These are phyloP conservation scores for Phylloscopus trochiloides DNA, from an alignment of 2,113 vertebrate genomes.

Conservation along the genomic window DNA sequence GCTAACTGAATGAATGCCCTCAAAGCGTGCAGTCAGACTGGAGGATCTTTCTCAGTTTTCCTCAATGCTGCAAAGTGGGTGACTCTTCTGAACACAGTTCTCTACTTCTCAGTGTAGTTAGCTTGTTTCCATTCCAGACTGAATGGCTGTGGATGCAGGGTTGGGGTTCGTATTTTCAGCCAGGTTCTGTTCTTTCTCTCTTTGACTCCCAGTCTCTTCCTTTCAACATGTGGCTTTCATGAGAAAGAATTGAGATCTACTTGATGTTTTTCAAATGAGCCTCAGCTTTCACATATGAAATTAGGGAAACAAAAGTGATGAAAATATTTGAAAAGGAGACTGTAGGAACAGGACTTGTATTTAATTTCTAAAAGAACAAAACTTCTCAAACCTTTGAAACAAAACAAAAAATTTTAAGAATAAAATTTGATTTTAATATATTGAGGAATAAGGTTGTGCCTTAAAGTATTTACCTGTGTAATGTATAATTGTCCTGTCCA, in stretches of 20 bases:
- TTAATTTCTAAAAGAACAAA: not conserved
- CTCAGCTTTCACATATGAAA: not conserved
- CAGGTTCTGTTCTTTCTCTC: not conserved
- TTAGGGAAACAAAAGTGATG: not conserved
- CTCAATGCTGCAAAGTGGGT: not conserved
- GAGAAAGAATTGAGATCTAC: not conserved
- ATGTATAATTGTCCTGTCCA: not conserved
- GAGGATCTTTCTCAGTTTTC: not conserved
- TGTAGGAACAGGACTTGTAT: not conserved
- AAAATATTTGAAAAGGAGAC: not conserved
- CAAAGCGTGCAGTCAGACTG: not conserved
- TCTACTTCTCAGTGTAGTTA: not conserved
- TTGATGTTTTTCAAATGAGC: not conserved
- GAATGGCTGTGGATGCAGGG: not conserved
- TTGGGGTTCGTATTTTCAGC: not conserved
- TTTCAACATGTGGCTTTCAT: not conserved
- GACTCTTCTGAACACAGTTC: not conserved
- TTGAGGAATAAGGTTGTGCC: not conserved
- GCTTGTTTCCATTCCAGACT: not conserved
- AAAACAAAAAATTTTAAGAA: not conserved
- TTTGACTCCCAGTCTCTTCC: not conserved
- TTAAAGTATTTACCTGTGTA: not conserved
- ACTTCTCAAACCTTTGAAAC: not conserved
- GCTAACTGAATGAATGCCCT: not conserved
- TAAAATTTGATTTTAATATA: not conserved